These are phyloP conservation scores for Geococcyx californianus DNA, from an alignment of 2,113 vertebrate genomes.

Conservation along the genomic window DNA sequence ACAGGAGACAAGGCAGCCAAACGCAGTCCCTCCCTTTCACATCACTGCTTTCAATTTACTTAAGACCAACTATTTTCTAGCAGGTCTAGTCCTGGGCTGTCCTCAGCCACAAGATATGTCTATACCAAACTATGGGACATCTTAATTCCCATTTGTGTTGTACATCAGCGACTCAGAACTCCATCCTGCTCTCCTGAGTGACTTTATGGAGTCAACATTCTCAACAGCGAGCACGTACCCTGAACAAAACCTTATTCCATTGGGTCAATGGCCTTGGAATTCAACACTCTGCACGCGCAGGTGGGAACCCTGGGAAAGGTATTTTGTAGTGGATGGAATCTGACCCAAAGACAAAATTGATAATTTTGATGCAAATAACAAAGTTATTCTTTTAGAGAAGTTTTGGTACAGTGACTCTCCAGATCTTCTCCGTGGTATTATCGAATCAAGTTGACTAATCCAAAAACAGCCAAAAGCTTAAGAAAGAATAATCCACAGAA, in stretches of 20 bases:
- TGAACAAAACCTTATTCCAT: not conserved
- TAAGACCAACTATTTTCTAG: not conserved
- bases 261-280: not conserved
- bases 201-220: not conserved
- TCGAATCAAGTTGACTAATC: constrained; percentile 32
- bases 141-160: not conserved
- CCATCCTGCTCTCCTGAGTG: not conserved
- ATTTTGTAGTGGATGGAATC: not conserved
- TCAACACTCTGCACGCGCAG: not conserved
- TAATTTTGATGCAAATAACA: not conserved
- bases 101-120: not conserved
- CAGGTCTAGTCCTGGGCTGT: not conserved
- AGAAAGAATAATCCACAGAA: constrained; percentile 19
- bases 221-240: not conserved
- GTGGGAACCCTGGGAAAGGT: not conserved
- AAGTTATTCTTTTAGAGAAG: not conserved
- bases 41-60: not conserved
- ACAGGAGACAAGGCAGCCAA: not conserved
- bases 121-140: not conserved
- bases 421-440: not conserved
- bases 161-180: not conserved
- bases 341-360: not conserved
- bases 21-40: not conserved
- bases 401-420: not conserved
- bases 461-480: constrained; percentile 30